Base-by-base conservation (phyloP, 2,888 invertebrate genomes). In the Brachynemurus nebulosus region DNA sequence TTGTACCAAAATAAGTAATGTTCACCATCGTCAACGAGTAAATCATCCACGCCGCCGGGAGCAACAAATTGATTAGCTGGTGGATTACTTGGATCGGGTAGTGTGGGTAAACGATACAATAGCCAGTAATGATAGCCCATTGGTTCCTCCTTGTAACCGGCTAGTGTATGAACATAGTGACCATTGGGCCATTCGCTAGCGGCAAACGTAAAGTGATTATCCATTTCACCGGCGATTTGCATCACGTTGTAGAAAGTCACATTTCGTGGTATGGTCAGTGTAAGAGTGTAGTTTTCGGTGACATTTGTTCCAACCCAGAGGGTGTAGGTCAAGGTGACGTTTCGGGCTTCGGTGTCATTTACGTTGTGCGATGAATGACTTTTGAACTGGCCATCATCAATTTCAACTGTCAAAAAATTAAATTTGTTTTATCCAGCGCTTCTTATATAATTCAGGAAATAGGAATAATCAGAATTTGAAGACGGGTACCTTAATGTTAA, bases 1-100 rank as follows among this genome's bases (percentile, higher is more conserved):
- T 89, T 89, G 68, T 89, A 90, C 90, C 89, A 90, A 67, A 89
- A 90, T 40, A 90, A 72, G 59, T 88, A 89, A 59, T 88, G 85
- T 60, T 89, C 88, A 16, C 88, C 86, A 55, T 89, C 86, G 66
- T 86, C 84, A 21, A 89, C 86, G 57, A 84, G 70, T 52, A 89
- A 67, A 58, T 89, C 89, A 59, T 90, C 89, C 23, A 90, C 89
- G 57, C 89, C 89, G 59, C 86, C 86, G 48, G 88, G 86, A 27
- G 89, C 86, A 38, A 90, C 86, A 42, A 86, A 73, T 61, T 86
- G 86, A 67, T 86, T 88, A 45, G 85, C 86, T 25, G 90, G 90
- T 9, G 88, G 84, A 58, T 78, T 77, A 55, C 73, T 68, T 0
- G 86, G 80, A 65, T 88, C 85, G 0, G 90, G 89, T 45, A 80